These are phyloP conservation scores for Yponomeuta cagnagella DNA, from an alignment of 2,888 invertebrate genomes.

Conservation along the genomic window DNA sequence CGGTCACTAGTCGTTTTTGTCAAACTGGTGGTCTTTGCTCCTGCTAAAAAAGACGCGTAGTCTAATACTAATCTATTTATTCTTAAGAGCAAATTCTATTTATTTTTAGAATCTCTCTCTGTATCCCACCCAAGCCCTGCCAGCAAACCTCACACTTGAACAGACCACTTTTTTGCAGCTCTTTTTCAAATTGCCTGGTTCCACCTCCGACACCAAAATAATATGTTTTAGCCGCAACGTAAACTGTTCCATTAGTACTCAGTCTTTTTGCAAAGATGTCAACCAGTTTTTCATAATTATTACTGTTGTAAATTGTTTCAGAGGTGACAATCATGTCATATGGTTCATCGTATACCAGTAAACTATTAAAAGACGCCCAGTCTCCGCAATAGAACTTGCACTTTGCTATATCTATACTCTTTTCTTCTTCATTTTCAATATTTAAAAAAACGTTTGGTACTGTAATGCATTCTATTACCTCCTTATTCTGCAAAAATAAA, in stretches of 20 bases:
- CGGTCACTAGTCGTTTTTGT: no score
- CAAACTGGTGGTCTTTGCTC: no score
- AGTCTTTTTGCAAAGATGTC: slow-evolving; percentile 79
- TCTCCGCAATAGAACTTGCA: slow-evolving; percentile 83
- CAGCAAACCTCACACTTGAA: slow-evolving; percentile 78
- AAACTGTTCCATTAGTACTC: slow-evolving; percentile 76
- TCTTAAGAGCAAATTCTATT: slow-evolving; percentile 19
- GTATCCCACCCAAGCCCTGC: slow-evolving; percentile 78
- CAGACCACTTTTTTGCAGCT: slow-evolving; percentile 68
- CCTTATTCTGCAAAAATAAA: slow-evolving; percentile 82
- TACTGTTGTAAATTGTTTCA: slow-evolving; percentile 93
- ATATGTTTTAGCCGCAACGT: slow-evolving; percentile 91
- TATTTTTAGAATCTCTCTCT: slow-evolving; percentile 78
- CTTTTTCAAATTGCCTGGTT: slow-evolving; percentile 82
- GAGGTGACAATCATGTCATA: slow-evolving; percentile 93
- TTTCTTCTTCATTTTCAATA: slow-evolving; percentile 54
- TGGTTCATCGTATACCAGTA: slow-evolving; percentile 51
- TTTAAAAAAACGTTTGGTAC: slow-evolving; percentile 87
- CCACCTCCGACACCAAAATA: slow-evolving; percentile 98
- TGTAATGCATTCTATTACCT: slow-evolving; percentile 87
- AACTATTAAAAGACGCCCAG: slow-evolving; percentile 79
- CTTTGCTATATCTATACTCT: slow-evolving; percentile 38
- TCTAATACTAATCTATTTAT: no score
- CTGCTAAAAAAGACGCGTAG: no score
- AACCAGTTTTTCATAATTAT: slow-evolving; percentile 86